A percentile compares a stretch with the other conserved stretches of the same genome.
phyloP scores from a whole-genome alignment of 2,797 vertebrate genomes.

The Phrynocephalus vlangalii region DNA sequence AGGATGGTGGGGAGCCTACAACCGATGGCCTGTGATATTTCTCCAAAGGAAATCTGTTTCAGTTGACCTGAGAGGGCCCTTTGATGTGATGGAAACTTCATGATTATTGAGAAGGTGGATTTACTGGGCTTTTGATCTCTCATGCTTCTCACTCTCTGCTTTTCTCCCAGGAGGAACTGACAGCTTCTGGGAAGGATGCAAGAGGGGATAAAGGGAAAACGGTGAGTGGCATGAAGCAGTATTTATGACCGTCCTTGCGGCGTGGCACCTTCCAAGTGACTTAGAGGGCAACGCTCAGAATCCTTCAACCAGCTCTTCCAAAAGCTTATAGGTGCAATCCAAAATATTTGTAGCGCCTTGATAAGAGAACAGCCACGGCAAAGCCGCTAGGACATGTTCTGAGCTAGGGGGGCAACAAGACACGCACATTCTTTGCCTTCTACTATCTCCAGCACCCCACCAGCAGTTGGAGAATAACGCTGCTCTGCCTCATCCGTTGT shows the following conservation, averaged over 20 bases:
- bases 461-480: too few species aligned
- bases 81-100: background rate
- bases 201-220: constrained; percentile 19
- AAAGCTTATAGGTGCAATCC: background rate
- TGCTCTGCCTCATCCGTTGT: too few species aligned
- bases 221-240: background rate
- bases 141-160: background rate
- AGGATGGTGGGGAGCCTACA: too few species aligned
- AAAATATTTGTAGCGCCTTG: background rate
- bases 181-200: background rate
- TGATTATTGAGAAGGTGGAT: background rate
- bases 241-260: background rate
- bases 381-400: too few species aligned
- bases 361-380: background rate
- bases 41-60: too few species aligned
- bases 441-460: too few species aligned
- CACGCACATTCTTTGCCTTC: too few species aligned
- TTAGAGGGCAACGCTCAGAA: background rate
- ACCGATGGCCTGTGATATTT: too few species aligned
- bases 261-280: background rate
- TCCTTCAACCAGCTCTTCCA: too few species aligned
- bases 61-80: background rate
- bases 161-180: constrained; percentile 25
- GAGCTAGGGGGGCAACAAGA: too few species aligned
- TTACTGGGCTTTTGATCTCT: background rate